These are phyloP conservation scores for Tachycineta bicolor DNA, from an alignment of 2,113 vertebrate genomes.

Conservation along the genomic window DNA sequence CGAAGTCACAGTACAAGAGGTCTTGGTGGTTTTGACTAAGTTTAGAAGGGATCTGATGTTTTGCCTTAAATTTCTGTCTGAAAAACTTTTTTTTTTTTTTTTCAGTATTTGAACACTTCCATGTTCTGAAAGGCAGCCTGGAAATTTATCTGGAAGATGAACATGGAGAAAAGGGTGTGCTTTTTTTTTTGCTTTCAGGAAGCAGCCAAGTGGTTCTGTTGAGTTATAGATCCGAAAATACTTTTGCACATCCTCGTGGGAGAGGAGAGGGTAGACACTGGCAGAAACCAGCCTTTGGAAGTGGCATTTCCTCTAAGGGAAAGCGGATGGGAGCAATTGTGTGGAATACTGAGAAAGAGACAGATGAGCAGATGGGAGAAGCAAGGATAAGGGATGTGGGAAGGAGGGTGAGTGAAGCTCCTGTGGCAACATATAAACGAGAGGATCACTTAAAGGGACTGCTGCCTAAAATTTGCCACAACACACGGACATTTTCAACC, in stretches of 20 bases:
- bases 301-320: not conserved
- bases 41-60: not conserved
- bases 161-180: not conserved
- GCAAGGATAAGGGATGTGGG: not conserved
- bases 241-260: not conserved
- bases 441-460: not conserved
- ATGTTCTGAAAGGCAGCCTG: not conserved
- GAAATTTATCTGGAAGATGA: not conserved
- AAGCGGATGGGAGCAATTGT: not conserved
- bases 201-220: not conserved
- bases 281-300: not conserved
- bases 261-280: not conserved
- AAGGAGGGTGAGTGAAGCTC: not conserved
- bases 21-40: not conserved
- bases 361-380: not conserved
- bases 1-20: not conserved
- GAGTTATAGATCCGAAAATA: not conserved
- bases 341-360: not conserved
- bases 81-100: not conserved
- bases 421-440: not conserved
- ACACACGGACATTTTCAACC: not conserved
- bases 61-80: not conserved
- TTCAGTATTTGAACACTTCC: not conserved
- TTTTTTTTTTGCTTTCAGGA: not conserved
- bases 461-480: not conserved